Conservation (phyloP, 2,113 vertebrate genomes). For the Ellobius talpinus region DNA sequence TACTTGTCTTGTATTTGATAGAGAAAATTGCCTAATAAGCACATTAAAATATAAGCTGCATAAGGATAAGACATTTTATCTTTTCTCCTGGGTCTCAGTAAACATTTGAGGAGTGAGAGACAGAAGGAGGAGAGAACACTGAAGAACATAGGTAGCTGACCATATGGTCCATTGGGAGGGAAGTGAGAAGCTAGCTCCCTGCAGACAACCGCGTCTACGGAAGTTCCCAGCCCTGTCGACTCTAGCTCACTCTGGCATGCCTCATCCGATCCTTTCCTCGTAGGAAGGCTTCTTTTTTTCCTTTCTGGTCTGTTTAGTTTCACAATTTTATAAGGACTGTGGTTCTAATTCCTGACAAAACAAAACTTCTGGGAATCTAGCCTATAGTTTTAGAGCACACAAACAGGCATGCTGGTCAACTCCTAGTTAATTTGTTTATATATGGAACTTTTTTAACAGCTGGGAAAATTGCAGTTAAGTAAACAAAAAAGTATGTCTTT, state of each 20-base stretch:
- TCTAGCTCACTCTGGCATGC: background rate
- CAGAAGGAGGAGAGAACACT: background rate
- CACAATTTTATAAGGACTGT: conserved; percentile 76
- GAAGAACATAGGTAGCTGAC: background rate
- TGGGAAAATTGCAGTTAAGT: conserved; percentile 60
- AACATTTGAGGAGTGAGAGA: conserved; percentile 2
- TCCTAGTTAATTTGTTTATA: conserved; percentile 57
- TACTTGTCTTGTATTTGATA: background rate
- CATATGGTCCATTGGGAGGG: background rate
- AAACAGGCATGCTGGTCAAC: conserved; percentile 70
- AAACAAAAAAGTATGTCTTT: conserved; percentile 54
- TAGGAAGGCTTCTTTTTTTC: background rate
- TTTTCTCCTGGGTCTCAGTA: background rate
- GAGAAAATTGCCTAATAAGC: background rate
- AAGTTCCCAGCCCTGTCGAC: background rate
- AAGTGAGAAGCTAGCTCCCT: background rate
- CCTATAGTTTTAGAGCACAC: conserved; percentile 71
- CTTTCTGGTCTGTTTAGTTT: conserved; percentile 77
- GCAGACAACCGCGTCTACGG: background rate
- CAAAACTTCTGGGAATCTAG: conserved; percentile 75
- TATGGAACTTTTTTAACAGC: background rate
- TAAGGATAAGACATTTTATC: background rate
- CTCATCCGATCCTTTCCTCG: background rate
- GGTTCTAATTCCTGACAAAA: conserved; percentile 85
- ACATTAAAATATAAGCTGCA: background rate